Conservation (phyloP, 1,140 invertebrate species). For the Trichonephila clavipes region DNA sequence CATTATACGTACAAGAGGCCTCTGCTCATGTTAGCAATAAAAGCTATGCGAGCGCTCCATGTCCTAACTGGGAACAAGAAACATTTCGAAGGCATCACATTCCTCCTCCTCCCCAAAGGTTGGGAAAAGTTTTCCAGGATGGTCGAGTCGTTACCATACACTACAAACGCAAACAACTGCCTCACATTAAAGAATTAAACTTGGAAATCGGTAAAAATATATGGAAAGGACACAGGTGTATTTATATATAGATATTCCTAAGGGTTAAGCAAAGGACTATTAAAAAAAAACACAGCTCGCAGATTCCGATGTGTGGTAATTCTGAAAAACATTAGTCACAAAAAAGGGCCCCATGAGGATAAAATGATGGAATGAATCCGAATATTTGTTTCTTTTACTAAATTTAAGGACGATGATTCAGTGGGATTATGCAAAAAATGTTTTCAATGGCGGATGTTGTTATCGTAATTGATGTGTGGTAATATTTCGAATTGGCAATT, state of each 20-base stretch:
- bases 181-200: constrained; percentile 59
- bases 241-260: neutral
- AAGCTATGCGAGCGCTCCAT: constrained; percentile 45
- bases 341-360: neutral
- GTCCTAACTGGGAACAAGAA: constrained; percentile 34
- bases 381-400: neutral
- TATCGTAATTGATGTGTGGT: neutral
- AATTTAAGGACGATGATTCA: neutral
- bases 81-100: neutral
- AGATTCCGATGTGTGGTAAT: neutral
- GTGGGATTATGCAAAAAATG: neutral
- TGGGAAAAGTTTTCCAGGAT: constrained; percentile 18
- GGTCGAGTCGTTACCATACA: constrained; percentile 13
- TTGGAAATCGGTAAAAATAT: constrained; percentile 27
- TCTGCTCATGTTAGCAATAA: constrained; percentile 22
- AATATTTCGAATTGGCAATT: neutral
- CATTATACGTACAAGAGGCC: constrained; percentile 53
- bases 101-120: no score
- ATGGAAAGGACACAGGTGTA: neutral
- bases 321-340: neutral
- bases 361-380: neutral
- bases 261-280: neutral
- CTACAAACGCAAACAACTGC: constrained; percentile 24
- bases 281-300: neutral
- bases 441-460: neutral